Percentiles rank a stretch among this genome's conserved stretches.
phyloP scores from a whole-genome alignment of 2,797 vertebrate genomes.

The Catamblyrhynchus diadema region DNA sequence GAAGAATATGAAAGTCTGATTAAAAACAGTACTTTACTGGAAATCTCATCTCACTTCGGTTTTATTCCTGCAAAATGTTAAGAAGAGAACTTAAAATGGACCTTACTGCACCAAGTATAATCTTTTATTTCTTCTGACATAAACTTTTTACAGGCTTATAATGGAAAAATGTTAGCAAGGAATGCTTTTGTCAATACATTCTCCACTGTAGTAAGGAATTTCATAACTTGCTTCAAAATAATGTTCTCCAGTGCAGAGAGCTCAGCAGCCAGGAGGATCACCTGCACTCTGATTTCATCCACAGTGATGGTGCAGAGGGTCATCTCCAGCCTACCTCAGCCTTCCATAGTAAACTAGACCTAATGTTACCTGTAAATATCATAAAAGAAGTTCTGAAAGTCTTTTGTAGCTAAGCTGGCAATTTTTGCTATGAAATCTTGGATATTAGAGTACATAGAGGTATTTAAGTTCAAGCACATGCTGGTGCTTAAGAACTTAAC shows the following conservation, averaged over 20 bases:
- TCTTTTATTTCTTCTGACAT: not conserved
- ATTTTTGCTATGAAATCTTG: not conserved
- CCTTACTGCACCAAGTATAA: not conserved
- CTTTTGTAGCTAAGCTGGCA: not conserved
- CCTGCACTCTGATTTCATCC: not conserved
- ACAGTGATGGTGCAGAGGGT: not conserved
- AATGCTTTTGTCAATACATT: not conserved
- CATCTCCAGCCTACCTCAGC: not conserved
- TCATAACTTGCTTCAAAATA: not conserved
- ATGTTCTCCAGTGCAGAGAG: not conserved
- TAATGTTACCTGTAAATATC: not conserved
- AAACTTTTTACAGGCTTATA: not conserved
- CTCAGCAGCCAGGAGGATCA: not conserved
- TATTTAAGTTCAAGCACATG: not conserved
- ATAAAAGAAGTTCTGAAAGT: not conserved
- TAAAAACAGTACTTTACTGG: not conserved
- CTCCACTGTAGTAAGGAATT: not conserved
- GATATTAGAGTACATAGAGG: not conserved
- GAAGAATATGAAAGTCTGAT: not conserved
- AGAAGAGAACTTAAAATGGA: not conserved
- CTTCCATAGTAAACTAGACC: not conserved
- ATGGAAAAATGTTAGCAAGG: not conserved
- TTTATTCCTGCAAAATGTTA: not conserved
- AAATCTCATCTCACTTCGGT: not conserved
- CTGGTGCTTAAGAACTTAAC: not conserved